A percentile compares a stretch with the other conserved stretches of the same genome.
Conservation (phyloP, 2,888 invertebrate species). For the Heliconius sara region DNA sequence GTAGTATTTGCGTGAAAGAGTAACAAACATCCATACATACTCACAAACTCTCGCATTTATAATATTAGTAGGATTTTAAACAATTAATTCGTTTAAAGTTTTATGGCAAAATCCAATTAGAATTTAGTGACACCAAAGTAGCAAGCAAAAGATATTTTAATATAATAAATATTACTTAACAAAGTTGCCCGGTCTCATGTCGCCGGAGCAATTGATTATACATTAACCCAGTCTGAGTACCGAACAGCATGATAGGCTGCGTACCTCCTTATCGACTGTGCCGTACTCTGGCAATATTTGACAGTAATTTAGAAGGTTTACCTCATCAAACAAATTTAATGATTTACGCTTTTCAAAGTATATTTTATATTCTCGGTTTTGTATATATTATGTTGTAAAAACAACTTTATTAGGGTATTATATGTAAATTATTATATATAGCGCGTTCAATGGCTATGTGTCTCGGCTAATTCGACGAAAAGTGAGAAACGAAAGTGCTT, state of each 20-base stretch:
- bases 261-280: constrained; percentile 18
- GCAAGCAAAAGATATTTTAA: neutral
- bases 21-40: too few species aligned
- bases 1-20: too few species aligned
- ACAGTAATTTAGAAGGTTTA: constrained; percentile 8
- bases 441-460: neutral
- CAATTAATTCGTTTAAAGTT: neutral
- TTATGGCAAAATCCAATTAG: neutral
- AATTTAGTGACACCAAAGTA: neutral
- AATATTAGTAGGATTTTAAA: too few species aligned
- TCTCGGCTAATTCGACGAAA: neutral
- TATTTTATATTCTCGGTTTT: neutral
- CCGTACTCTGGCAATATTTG: constrained; percentile 21
- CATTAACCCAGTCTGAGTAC: constrained; percentile 37
- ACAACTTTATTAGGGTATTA: too few species aligned
- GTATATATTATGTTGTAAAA: neutral
- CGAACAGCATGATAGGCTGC: constrained; percentile 24
- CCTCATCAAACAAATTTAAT: neutral
- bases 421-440: too few species aligned
- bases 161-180: neutral
- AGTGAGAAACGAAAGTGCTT: neutral
- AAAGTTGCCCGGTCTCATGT: constrained; percentile 34
- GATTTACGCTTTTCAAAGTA: neutral
- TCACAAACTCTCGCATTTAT: too few species aligned
- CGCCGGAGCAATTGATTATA: constrained; percentile 39